These are phyloP conservation scores for Sciurus niger DNA, from an alignment of 2,113 vertebrate genomes.

Conservation along the genomic window DNA sequence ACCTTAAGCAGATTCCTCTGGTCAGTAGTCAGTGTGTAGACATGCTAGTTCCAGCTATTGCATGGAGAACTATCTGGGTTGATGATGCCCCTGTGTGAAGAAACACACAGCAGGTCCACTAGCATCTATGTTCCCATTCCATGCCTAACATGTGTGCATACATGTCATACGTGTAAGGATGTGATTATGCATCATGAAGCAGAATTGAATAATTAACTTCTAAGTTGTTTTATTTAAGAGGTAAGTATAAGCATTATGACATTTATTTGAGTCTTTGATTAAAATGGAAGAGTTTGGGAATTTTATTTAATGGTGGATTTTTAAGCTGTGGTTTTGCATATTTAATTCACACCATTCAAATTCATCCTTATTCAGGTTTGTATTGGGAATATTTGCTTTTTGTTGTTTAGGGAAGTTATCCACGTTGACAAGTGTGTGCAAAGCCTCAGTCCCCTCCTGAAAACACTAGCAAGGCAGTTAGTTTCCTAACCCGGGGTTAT, in stretches of 20 bases:
- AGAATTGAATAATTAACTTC: conserved; percentile 60
- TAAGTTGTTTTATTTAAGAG: conserved; percentile 11
- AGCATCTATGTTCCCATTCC: not conserved
- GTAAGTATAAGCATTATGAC: not conserved
- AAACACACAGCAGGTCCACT: not conserved
- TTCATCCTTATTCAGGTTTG: conserved; percentile 38
- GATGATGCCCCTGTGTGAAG: no score
- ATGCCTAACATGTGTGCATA: not conserved
- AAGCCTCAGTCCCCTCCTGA: conserved; percentile 48
- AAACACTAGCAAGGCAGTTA: conserved; percentile 63
- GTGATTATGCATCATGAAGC: conserved; percentile 23
- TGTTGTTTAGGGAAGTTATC: conserved; percentile 78
- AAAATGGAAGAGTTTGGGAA: conserved; percentile 56
- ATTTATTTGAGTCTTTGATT: conserved; percentile 59
- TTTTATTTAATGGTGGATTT: conserved; percentile 70
- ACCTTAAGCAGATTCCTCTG: not conserved
- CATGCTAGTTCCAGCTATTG: fast-evolving
- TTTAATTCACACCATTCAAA: conserved; percentile 75
- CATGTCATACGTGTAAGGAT: not conserved
- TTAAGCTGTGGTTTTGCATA: conserved; percentile 73
- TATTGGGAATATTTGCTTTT: conserved; percentile 78
- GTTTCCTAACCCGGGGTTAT: conserved; percentile 58
- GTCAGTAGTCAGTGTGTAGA: no score
- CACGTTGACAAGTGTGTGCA: conserved; percentile 75
- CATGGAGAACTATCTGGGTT: not conserved